A percentile compares a stretch with the other conserved stretches of the same genome.
phyloP scores from a whole-genome alignment of 2,888 invertebrate species.

The Ceriagrion tenellum region DNA sequence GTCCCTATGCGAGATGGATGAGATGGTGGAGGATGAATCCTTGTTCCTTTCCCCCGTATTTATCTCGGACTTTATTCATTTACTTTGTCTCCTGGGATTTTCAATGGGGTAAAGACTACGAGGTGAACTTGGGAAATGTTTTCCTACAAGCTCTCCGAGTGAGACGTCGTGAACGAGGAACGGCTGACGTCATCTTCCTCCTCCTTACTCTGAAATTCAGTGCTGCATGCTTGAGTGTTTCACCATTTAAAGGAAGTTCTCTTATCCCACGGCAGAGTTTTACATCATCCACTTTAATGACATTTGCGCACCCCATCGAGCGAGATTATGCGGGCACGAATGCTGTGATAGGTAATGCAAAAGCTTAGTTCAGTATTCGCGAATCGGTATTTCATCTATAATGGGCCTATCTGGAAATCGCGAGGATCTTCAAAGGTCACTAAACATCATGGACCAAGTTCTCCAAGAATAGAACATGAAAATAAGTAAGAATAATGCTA shows the following conservation, averaged over 20 bases:
- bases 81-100: not conserved
- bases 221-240: not conserved
- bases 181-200: not conserved
- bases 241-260: not conserved
- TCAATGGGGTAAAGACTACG: not conserved
- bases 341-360: no score
- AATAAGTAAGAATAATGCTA: no score
- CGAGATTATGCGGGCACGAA: no score
- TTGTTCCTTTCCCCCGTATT: slow-evolving; percentile 9
- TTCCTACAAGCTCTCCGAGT: not conserved
- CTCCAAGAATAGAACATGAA: no score
- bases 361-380: no score
- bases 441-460: no score
- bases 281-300: no score
- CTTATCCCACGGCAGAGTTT: not conserved
- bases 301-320: no score
- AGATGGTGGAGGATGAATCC: not conserved
- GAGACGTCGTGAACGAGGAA: not conserved
- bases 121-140: not conserved
- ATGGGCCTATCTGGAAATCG: no score
- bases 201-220: not conserved
- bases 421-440: no score
- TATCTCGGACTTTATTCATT: slow-evolving; percentile 18
- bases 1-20: not conserved
- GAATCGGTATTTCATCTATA: no score